Percentiles rank a stretch among this genome's conserved stretches.
phyloP scores from a whole-genome alignment of 2,113 vertebrate species.

The Ameiurus melas region DNA sequence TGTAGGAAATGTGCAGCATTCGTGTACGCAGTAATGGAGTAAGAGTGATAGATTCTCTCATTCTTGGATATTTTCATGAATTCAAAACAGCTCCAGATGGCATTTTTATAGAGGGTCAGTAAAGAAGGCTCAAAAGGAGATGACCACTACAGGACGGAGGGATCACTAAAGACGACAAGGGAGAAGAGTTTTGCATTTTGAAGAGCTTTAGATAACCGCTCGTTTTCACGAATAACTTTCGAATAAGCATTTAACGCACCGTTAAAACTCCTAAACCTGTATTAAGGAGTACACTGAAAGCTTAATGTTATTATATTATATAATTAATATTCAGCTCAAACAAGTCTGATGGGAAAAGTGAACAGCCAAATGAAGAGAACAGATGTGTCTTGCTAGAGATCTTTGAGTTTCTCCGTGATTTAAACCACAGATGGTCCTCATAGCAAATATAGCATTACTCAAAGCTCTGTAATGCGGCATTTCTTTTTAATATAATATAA shows the following conservation, averaged over 20 bases:
- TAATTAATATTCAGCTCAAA: background rate
- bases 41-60: background rate
- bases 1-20: background rate
- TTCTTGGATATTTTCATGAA: background rate
- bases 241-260: background rate
- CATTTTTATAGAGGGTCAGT: background rate
- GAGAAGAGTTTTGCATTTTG: background rate
- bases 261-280: background rate
- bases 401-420: background rate
- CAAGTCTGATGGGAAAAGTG: background rate
- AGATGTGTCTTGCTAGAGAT: background rate
- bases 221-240: background rate
- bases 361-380: background rate
- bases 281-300: background rate
- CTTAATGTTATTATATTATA: background rate
- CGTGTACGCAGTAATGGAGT: too few species aligned
- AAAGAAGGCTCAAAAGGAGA: background rate
- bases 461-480: background rate
- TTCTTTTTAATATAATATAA: background rate
- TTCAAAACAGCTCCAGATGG: slow-evolving; percentile 28
- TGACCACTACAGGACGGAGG: background rate
- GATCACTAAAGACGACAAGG: background rate
- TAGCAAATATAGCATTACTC: background rate
- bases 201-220: background rate
- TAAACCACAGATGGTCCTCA: background rate